Conservation (phyloP, 2,113 vertebrate genomes). For the Eudyptes chrysolophus region DNA sequence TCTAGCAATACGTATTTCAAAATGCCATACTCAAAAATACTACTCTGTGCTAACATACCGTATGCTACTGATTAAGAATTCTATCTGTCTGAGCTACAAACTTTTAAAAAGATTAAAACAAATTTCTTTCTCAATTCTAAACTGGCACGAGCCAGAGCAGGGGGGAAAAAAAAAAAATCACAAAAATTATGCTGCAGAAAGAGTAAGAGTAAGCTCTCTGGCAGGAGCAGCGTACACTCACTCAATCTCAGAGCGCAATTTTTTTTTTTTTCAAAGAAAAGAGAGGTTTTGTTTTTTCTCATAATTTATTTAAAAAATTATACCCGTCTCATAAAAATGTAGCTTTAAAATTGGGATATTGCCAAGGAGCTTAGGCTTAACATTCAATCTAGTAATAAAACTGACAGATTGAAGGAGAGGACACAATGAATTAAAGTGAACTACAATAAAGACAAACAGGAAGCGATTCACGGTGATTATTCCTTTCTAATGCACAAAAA, state of each 20-base stretch:
- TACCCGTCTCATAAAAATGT: neutral
- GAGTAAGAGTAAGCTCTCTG: neutral
- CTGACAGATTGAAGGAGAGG: neutral
- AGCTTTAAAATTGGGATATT: neutral
- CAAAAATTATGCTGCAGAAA: neutral
- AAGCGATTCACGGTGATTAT: neutral
- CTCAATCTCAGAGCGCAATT: neutral
- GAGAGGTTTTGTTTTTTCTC: neutral
- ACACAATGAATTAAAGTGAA: slow-evolving; percentile 24
- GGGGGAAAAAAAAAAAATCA: neutral
- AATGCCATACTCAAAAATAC: neutral
- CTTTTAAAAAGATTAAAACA: neutral
- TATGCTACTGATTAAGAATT: neutral
- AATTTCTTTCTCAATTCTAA: neutral
- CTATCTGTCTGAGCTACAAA: neutral
- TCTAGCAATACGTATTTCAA: neutral
- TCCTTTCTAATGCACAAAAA: neutral
- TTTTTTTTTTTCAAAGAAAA: neutral
- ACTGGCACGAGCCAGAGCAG: neutral
- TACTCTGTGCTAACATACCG: neutral
- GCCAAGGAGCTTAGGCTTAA: slow-evolving; percentile 26
- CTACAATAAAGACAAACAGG: neutral
- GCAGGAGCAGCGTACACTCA: neutral
- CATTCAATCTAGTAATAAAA: slow-evolving; percentile 34
- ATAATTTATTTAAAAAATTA: neutral